Evolutionary conservation across 2,888 invertebrate species (phyloP).

Genomic region (Andricus curvator): DNA sequence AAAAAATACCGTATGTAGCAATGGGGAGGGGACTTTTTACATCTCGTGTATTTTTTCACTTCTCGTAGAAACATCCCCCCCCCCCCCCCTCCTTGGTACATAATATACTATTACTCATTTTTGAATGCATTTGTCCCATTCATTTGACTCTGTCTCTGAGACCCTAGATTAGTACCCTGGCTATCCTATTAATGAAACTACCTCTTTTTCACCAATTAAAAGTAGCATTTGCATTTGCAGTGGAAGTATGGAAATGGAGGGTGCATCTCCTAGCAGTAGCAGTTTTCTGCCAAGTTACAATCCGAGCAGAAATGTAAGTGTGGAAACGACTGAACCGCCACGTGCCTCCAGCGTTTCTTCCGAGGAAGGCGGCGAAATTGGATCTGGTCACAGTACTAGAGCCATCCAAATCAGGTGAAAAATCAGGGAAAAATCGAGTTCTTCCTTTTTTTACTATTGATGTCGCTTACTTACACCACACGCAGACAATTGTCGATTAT

Average conservation of each 20-base stretch:
- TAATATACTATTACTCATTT: not conserved
- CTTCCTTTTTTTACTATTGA: not conserved
- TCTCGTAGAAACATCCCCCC: too few relatives aligned
- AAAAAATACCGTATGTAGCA: too few relatives aligned
- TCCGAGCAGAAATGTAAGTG: constrained; percentile 75
- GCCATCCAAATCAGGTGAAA: constrained; percentile 72
- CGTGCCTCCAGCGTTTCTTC: constrained; percentile 78
- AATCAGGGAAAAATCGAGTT: not conserved
- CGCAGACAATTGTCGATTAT: not conserved
- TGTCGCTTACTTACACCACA: not conserved
- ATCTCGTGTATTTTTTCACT: too few relatives aligned
- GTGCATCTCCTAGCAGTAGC: constrained; percentile 75
- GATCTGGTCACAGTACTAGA: constrained; percentile 71
- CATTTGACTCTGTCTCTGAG: not conserved
- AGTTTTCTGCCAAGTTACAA: constrained; percentile 75
- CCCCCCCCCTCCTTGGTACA: too few relatives aligned
- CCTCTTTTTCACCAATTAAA: constrained; percentile 4
- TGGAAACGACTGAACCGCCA: constrained; percentile 78
- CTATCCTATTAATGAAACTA: not conserved
- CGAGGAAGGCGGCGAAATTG: constrained; percentile 73
- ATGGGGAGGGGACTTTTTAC: too few relatives aligned
- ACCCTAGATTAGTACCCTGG: constrained; percentile 25
- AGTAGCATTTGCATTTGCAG: constrained; percentile 59
- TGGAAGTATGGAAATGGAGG: constrained; percentile 77
- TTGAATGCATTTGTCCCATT: not conserved